Base-by-base conservation (phyloP, 1,140 invertebrate species). In the Neodiprion fabricii region DNA sequence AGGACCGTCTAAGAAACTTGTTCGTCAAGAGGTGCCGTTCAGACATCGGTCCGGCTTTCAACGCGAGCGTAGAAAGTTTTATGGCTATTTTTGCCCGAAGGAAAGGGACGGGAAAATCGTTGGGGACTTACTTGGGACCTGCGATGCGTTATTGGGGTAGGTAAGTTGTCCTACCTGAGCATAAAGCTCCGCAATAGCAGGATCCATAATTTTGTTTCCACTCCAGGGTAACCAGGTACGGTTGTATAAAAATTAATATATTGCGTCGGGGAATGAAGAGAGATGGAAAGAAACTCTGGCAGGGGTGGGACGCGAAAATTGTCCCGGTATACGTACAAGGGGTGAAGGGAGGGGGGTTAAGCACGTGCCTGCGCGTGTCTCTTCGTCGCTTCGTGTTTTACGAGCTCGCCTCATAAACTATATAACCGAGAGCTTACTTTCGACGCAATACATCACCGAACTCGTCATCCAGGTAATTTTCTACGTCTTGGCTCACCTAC, bases 351-450 rank as follows among this genome's bases (percentile, higher is more conserved):
- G 53, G 53, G 53, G 11, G 11, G 28, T 40, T 40, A 61, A 61
- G 53, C 53, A 61, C 53, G 53, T 61, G 53, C 53, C 53, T 61
- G 53, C 53, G 53, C 53, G 53, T 61, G 53, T 61, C 53, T 61
- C 53, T 61, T 61, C n/a, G 53, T 17, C n/a, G 53, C 53, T 61
- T 61, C 53, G 53, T 61, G 53, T 61, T 61, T 61, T 61, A 61
- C 53, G 53, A 61, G 53, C 53, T 61, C n/a, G 11, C 53, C 53
- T 61, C 53, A 61, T 61, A 61, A 61, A 61, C 11, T 17, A 61
- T 61, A 61, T 17, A 17, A 17, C 53, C 53, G n/a, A 61, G 9
- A 61, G 9, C 53, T 61, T 61, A 61, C 53, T 61, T 61, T 61
- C n/a, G 53, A 12, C n/a, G n/a, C n/a, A 61, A 61, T 61, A 61